Base-by-base conservation (phyloP, 2,797 vertebrate genomes). In the Enteromius trimaculatus region DNA sequence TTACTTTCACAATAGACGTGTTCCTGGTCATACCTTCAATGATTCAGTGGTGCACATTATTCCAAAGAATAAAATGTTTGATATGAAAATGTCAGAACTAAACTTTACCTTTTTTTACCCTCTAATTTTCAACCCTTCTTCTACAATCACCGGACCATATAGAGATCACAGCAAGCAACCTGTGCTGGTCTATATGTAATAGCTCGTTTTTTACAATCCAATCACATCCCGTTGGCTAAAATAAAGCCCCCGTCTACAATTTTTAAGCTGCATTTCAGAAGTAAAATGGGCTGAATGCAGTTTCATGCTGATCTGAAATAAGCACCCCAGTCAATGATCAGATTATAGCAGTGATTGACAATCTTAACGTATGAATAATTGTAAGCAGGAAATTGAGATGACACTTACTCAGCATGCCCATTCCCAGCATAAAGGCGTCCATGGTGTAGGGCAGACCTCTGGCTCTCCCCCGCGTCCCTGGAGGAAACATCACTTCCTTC, bases 401-500 rank as follows among this genome's bases (percentile, higher is more conserved):
- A 44, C 64, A 96, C 96, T 96, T 94, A 97, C 96, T 96, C 90
- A 97, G 93, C 96, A 97, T 97, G 86, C 96, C 96, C 96, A 97
- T 97, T 88, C 96, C 96, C 8, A 97, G 93, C 96, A 97, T 97
- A 88, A 97, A 97, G 9, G 96, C 96, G 80, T 97, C 96, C 96
- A 97, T 96, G 92, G 96, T 96, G 83, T 97, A 97, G 72, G 96
- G 96, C 70, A 97, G 92, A 51, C 96, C 95, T 87, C 96, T 95
- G 80, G 96, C 96, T 90, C 96, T 93, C 88, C 96, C 96, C 93
- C 96, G 94, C 34, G 96, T 96, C 91, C 96, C 96, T 80, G 96
- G 96, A 77, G 96, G 96, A 92, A 96, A 97, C 96, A 97, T 97
- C 92, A 97, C 96, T 93, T 97, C 96, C 91, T 97, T 97, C 85